Base-by-base conservation (phyloP, 2,797 vertebrate species). In the Erithacus rubecula region DNA sequence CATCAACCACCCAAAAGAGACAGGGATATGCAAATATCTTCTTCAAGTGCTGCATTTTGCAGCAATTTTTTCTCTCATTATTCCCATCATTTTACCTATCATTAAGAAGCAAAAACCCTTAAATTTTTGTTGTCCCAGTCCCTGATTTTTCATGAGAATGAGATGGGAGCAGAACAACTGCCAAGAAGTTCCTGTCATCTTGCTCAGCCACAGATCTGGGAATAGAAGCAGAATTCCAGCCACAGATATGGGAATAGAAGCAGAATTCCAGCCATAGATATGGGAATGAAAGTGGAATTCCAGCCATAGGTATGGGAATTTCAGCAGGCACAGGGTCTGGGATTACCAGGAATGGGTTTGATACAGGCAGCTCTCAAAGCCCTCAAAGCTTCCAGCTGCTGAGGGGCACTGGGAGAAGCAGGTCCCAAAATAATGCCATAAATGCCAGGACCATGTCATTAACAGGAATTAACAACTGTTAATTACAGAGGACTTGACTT, bases 221-320 rank as follows among this genome's bases (percentile, higher is more conserved):
- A 34, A 69, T 37, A 4, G 27, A 21, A 32, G 17, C 0, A 1
- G 37, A 46, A 55, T 55, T 46, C 21, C 49, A 64, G 49, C 24
- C 0, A 0, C 0, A 7, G 4, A 26, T 18, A 1, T 17, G 5
- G 39, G 39, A 15, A 43, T 17, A 24, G 39, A 27, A 17, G 10
- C 0, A 2, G n/a, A 49, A 49, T 21, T 60, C 10, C 58, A 51
- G 36, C 22, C 1, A 2, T 3, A 3, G 7, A 30, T 34, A 1
- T 7, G 15, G 26, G 30, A 49, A 81, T 37, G 7, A 21, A 26
- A 32, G 17, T 39, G 39, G 12, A 21, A 71, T 71, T 55, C 13
- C 29, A 47, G 46, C 23, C 5, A 4, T 26, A 47, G 47, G 14
- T n/a, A 2, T 26, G 22, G 58, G 55, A 77, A 63, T 49, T 27